These are phyloP conservation scores for Fregata magnificens DNA, from an alignment of 2,113 vertebrate species.

Conservation along the genomic window DNA sequence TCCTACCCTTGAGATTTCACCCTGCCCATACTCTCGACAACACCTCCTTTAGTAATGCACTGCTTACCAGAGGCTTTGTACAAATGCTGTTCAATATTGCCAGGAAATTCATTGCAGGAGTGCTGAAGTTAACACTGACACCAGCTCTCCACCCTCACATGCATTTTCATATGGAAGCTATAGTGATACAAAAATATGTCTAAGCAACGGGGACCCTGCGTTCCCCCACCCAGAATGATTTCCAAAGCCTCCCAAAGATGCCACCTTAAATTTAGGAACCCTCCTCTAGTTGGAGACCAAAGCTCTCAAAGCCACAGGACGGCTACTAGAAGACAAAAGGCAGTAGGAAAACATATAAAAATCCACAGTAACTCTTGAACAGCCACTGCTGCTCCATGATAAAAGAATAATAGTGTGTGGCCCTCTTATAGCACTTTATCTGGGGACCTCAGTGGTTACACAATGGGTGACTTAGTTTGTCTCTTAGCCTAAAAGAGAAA, in stretches of 20 bases:
- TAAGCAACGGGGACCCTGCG: background rate
- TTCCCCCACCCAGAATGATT: background rate
- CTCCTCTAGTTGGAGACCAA: background rate
- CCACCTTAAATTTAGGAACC: slow-evolving; percentile 34
- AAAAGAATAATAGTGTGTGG: background rate
- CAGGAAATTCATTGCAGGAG: background rate
- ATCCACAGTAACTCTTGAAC: background rate
- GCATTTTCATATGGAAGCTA: background rate
- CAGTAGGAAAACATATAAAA: slow-evolving; percentile 35
- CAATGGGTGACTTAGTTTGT: background rate
- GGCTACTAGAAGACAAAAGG: slow-evolving; percentile 33
- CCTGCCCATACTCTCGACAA: background rate
- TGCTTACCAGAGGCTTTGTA: background rate
- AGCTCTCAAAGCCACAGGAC: slow-evolving; percentile 26
- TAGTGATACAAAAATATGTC: background rate
- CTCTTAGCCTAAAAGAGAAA: background rate
- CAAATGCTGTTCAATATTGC: background rate
- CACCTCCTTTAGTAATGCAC: background rate
- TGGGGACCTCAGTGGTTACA: background rate
- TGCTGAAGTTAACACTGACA: background rate
- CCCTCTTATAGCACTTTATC: background rate
- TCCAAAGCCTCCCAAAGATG: background rate
- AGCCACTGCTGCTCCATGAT: background rate
- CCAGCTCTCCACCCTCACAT: background rate
- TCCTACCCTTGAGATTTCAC: background rate